phyloP scores from a whole-genome alignment of 2,797 vertebrate species.

The Coreius guichenoti region DNA sequence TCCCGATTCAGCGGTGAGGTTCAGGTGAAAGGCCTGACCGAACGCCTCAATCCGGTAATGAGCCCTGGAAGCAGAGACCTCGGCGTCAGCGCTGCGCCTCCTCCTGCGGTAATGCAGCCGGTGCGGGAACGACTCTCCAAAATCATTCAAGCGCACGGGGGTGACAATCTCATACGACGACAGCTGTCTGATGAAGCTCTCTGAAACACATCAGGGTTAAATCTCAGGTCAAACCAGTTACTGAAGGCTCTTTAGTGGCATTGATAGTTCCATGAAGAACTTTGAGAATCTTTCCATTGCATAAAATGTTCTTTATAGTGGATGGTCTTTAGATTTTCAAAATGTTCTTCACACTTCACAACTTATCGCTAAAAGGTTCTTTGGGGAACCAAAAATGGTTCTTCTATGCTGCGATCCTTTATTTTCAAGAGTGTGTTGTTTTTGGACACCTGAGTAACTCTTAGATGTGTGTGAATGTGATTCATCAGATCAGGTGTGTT shows the following conservation, averaged over 20 bases:
- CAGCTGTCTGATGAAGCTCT: constrained; percentile 86
- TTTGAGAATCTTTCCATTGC: no score
- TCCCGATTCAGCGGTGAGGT: constrained; percentile 87
- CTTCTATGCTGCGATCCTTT: neutral
- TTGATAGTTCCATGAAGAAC: neutral
- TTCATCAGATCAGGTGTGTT: neutral
- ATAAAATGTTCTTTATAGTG: no score
- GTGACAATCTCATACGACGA: constrained; percentile 92
- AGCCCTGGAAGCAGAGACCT: constrained; percentile 75
- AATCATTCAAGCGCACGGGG: constrained; percentile 90
- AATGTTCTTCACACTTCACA: no score
- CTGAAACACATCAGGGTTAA: constrained; percentile 71
- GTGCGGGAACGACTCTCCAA: constrained; percentile 89
- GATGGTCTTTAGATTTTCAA: no score
- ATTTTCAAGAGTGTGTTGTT: neutral
- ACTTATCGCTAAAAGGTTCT: neutral
- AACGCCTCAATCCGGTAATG: constrained; percentile 90
- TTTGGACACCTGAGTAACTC: neutral
- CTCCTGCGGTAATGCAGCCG: constrained; percentile 82
- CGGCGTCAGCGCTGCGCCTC: constrained; percentile 79
- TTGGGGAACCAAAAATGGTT: neutral
- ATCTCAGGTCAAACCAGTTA: neutral
- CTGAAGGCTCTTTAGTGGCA: neutral
- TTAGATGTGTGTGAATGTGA: neutral
- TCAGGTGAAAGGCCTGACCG: constrained; percentile 90